These are phyloP conservation scores for Athene cunicularia DNA, from an alignment of 2,113 vertebrate species.

Conservation along the genomic window DNA sequence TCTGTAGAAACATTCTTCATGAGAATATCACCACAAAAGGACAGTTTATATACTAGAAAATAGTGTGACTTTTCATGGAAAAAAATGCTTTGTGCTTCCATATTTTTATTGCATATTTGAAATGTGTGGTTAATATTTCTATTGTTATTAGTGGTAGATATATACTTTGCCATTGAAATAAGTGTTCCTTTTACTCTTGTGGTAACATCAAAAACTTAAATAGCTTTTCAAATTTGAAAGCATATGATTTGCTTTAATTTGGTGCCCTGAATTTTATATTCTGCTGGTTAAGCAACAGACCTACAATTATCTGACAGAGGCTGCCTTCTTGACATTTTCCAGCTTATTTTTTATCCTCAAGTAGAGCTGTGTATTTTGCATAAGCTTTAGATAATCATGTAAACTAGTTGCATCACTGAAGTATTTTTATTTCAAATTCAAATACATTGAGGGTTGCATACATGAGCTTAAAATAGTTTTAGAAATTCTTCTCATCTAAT, in stretches of 20 bases:
- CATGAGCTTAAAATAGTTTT: slow-evolving; percentile 3
- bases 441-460: not conserved
- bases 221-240: not conserved
- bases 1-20: not conserved
- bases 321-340: slow-evolving; percentile 52
- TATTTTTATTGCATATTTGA: not conserved
- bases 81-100: not conserved
- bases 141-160: not conserved
- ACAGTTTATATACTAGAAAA: not conserved
- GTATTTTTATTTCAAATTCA: slow-evolving; percentile 35
- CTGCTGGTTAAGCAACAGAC: slow-evolving; percentile 25
- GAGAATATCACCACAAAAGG: not conserved
- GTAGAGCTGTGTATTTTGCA: slow-evolving; percentile 19
- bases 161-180: not conserved
- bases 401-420: slow-evolving; percentile 18
- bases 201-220: not conserved
- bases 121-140: not conserved
- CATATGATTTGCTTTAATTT: not conserved
- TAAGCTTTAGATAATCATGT: slow-evolving; percentile 41
- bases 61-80: not conserved
- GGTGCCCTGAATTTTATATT: not conserved
- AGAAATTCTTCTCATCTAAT: not conserved
- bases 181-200: not conserved
- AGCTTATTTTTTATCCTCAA: slow-evolving; percentile 26
- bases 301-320: slow-evolving; percentile 18